Evolutionary conservation across 2,113 vertebrate species (phyloP).

Genomic region (Scopus umbretta): DNA sequence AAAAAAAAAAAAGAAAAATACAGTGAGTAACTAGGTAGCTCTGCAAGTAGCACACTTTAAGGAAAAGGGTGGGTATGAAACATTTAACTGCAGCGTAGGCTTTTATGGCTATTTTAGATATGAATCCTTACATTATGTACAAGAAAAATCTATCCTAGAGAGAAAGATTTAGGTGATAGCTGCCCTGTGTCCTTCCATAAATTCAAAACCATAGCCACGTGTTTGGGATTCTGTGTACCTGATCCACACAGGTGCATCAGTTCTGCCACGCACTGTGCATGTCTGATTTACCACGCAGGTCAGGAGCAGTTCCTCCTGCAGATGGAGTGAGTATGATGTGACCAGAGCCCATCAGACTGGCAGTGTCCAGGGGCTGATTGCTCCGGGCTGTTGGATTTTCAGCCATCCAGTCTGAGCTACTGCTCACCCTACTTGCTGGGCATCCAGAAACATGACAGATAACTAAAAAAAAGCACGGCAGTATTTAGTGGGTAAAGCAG

Average conservation of each 20-base stretch:
- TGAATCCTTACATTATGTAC: rapidly evolving
- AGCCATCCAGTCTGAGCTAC: not conserved
- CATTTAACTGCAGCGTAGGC: not conserved
- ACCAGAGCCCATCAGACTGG: not conserved
- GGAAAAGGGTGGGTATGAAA: not conserved
- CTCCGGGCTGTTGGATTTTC: not conserved
- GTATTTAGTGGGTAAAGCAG: not conserved
- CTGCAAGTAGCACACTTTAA: not conserved
- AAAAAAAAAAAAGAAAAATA: not conserved
- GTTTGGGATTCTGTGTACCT: not conserved
- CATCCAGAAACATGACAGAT: not conserved
- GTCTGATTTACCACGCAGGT: not conserved
- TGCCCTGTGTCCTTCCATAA: not conserved
- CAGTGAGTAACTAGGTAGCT: not conserved
- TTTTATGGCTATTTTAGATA: not conserved
- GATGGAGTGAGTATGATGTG: not conserved
- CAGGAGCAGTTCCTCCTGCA: not conserved
- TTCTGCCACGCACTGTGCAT: not conserved
- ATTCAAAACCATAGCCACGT: not conserved
- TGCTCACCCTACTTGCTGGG: not conserved
- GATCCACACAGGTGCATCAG: rapidly evolving
- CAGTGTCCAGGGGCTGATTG: not conserved
- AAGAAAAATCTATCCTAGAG: not conserved
- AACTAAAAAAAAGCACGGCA: not conserved
- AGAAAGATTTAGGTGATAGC: not conserved